Base-by-base conservation (phyloP, 2,888 invertebrate species). In the Tuta absoluta region DNA sequence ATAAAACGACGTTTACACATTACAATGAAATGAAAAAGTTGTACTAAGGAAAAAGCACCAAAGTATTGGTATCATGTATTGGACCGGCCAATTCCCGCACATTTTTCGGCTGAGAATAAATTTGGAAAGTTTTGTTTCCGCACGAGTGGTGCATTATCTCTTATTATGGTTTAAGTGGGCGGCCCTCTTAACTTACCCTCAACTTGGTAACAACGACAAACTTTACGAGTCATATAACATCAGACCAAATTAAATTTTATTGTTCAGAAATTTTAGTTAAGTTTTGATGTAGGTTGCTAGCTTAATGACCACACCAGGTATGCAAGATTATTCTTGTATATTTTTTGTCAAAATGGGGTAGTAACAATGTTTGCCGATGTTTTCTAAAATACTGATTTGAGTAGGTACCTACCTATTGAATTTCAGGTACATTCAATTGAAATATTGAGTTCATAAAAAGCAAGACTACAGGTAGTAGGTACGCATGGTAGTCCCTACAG, bases 121-220 rank as follows among this genome's bases (percentile, higher is more conserved):
- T 56, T 56, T 28, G 33, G 10, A 33, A 56, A 56, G 56, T 56
- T 56, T 56, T 56, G 33, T 56, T 33, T 56, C 56, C 56, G 56
- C 56, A 17, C 56, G 56, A 19, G 28, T 56, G 33, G 56, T 56
- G 56, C 56, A 59, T 41, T 41, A 59, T 41, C 38, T 59, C 37
- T 38, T 59, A 41, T 38, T 59, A 59, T 41, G 21, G 41, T 38
- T 41, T 33, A 56, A 59, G 59, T 59, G 38, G 38, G 59, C 59
- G 38, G 59, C n/a, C 7, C 41, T 58, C 38, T 38, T 38, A 37
- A 38, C 58, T 58, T 58, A 14, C 19, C 19, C 58, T 37, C 38
- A 21, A 19, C 38, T 58, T 23, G 23, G 11, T 21, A 23, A 59
- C 14, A 41, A 59, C 17, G 23, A 19, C 23, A 59, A 41, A 59